phyloP scores from a whole-genome alignment of 2,113 vertebrate species.

The Donacobius atricapilla region DNA sequence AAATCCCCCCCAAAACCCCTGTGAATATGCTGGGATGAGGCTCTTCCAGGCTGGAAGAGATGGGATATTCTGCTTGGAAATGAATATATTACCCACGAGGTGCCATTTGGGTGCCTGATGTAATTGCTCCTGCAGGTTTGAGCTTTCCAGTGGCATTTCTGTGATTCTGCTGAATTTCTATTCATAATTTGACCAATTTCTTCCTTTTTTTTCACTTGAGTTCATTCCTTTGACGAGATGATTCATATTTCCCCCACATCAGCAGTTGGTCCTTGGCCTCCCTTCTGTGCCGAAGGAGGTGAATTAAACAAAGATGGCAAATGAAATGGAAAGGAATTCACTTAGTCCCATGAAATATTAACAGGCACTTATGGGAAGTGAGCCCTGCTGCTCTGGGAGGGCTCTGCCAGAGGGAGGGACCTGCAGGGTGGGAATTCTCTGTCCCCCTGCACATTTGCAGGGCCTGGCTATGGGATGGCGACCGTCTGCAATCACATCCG shows the following conservation, averaged over 20 bases:
- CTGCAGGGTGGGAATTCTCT: background rate
- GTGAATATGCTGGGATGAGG: background rate
- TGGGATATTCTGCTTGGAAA: background rate
- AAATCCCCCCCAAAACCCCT: background rate
- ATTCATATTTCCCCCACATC: background rate
- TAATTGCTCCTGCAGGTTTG: background rate
- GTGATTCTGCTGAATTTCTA: background rate
- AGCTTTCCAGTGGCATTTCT: background rate
- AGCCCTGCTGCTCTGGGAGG: background rate
- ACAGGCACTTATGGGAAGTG: background rate
- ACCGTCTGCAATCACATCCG: background rate
- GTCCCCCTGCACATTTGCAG: background rate
- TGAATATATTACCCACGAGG: background rate
- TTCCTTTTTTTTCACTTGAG: background rate
- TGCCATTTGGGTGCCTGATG: background rate
- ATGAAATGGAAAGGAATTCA: background rate
- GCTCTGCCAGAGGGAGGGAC: background rate
- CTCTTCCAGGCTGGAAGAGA: background rate
- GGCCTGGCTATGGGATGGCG: background rate
- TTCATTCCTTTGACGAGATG: background rate
- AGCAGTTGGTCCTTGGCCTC: background rate
- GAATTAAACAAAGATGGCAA: slow-evolving; percentile 44
- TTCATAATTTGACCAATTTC: background rate
- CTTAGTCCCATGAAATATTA: slow-evolving; percentile 41
- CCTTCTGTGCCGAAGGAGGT: background rate